These are phyloP conservation scores for Polydrusus tereticollis DNA, from an alignment of 2,888 invertebrate species.

Conservation along the genomic window DNA sequence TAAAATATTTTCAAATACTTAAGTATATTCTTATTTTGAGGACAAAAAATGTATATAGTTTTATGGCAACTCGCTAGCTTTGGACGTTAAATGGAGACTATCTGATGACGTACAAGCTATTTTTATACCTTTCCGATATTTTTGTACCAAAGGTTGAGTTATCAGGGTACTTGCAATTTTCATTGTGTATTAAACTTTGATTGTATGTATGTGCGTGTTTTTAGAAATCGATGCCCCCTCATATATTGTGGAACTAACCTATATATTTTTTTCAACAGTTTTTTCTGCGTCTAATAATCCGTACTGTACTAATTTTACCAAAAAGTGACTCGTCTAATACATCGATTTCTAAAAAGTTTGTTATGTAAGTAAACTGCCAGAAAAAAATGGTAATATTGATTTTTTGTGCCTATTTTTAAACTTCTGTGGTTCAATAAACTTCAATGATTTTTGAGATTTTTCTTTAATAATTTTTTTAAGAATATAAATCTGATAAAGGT, in stretches of 20 bases:
- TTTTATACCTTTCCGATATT: neutral
- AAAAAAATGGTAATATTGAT: neutral
- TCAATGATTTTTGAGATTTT: no score
- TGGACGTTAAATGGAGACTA: neutral
- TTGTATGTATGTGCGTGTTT: neutral
- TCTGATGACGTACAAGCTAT: neutral
- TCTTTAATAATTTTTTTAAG: no score
- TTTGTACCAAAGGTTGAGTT: neutral
- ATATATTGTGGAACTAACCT: neutral
- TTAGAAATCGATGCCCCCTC: neutral
- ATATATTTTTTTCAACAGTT: neutral
- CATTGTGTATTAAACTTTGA: conserved; percentile 17
- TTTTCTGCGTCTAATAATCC: no score
- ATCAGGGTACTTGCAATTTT: neutral
- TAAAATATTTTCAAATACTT: neutral
- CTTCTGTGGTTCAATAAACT: neutral
- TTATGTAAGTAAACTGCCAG: neutral
- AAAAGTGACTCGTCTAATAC: neutral
- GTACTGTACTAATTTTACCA: neutral
- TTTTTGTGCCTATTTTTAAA: no score
- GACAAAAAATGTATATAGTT: neutral
- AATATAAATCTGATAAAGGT: no score
- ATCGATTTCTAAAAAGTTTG: neutral
- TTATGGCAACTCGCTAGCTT: no score
- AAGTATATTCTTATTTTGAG: conserved; percentile 3